Evolutionary conservation across 2,888 invertebrate species (phyloP), one percentile per base, ranked within the genome.

Genomic region (Acleris emargana): DNA sequence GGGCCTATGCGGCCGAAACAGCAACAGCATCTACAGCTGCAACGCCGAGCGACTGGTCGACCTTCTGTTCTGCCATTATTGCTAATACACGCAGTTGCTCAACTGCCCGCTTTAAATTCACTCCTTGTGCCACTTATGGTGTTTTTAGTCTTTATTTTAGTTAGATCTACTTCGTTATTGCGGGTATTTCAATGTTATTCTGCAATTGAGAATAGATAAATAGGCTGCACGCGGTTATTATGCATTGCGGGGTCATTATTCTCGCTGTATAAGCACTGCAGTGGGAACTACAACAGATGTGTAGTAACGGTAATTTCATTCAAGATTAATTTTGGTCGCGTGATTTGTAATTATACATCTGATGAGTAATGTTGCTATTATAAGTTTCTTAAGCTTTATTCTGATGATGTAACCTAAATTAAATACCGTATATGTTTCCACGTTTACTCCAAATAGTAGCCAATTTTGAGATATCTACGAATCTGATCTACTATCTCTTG

Each of bases 51-150:
- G 81, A 87, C 81, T 83, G 81, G 88, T 70, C 81, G 89, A 89
- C 91, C 91, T 91, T 91, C 88, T 80, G 78, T 76, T 79, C 81
- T 80, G 87, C 86, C 81, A 84, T 87, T 88, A 88, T 89, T 89
- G 87, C 87, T 89, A 87, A 88, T 87, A 87, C 86, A 81, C 79
- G 78, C 73, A 77, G 77, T 91, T 89, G 88, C 86, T 89, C 88
- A 91, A 91, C 82, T 78, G 76, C 74, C 74, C 75, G 73, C 76
- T 75, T 74, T 75, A 78, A 80, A 83, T 83, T 82, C 81, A 77
- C 78, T 82, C 81, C 82, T 85, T 83, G 82, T 76, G 79, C 83
- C 74, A 83, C 81, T 82, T 81, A 76, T 77, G 68, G 61, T 67
- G 72, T 68, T 68, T 71, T 28, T 55, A 49, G 67, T 58, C 58